These are phyloP conservation scores for Sebastes steindachneri DNA, from an alignment of 2,797 vertebrate species.

Conservation along the genomic window DNA sequence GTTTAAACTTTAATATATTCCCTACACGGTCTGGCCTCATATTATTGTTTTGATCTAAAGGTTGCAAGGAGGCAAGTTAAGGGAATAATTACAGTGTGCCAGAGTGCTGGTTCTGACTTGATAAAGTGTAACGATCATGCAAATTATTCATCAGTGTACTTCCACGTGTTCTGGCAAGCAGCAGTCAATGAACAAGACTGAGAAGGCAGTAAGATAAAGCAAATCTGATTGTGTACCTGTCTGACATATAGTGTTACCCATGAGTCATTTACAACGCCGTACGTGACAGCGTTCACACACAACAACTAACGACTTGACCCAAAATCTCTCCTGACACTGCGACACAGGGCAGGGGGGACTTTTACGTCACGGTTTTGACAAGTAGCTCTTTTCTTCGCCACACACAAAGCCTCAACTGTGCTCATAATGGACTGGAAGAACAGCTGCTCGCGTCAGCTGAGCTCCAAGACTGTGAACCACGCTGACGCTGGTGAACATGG, in stretches of 20 bases:
- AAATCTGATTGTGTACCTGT: constrained; percentile 28
- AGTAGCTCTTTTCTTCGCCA: constrained; percentile 67
- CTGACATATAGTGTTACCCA: background rate
- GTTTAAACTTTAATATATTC: background rate
- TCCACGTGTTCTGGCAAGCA: background rate
- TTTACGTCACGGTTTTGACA: constrained; percentile 65
- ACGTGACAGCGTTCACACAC: constrained; percentile 70
- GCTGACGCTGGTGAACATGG: background rate
- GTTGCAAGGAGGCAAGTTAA: background rate
- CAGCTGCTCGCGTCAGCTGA: constrained; percentile 66
- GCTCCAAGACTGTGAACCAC: constrained; percentile 44
- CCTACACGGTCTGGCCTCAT: background rate
- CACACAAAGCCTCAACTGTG: constrained; percentile 76
- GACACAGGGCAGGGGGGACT: constrained; percentile 40
- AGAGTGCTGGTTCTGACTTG: constrained; percentile 11
- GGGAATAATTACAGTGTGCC: constrained; percentile 4
- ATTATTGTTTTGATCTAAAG: background rate
- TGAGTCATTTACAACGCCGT: constrained; percentile 50
- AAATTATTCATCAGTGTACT: constrained; percentile 32
- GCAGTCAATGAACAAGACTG: background rate
- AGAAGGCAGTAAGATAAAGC: constrained; percentile 39
- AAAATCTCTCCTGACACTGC: constrained; percentile 57
- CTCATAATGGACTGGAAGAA: constrained; percentile 64
- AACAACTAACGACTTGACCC: constrained; percentile 41
- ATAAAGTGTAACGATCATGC: constrained; percentile 36